These are phyloP conservation scores for Phenganax stokvisi DNA, from an alignment of 92 coral and sea anemone genomes.

Conservation along the genomic window DNA sequence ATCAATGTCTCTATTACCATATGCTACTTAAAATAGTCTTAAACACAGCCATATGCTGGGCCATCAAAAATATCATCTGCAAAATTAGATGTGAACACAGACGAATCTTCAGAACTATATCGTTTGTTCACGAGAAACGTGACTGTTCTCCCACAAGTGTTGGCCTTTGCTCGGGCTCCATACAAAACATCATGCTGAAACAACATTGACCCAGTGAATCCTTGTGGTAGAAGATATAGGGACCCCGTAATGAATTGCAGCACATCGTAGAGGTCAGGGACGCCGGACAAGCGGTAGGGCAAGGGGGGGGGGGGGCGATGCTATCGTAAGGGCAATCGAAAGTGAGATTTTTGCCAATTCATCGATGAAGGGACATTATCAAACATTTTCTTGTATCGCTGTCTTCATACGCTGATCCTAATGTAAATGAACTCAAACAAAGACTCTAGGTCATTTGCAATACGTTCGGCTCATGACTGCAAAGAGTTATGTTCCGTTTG, in stretches of 20 bases:
- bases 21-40: not conserved
- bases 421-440: too few relatives aligned
- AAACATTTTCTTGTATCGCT: too few relatives aligned
- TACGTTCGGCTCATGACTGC: too few relatives aligned
- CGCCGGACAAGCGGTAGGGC: too few relatives aligned
- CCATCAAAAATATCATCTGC: conserved; percentile 51
- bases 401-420: too few relatives aligned
- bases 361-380: too few relatives aligned
- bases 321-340: too few relatives aligned
- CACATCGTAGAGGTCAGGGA: conserved; percentile 41
- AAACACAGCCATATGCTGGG: conserved; percentile 44
- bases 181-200: conserved; percentile 8
- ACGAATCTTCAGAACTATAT: conserved; percentile 28
- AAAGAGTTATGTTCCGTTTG: too few relatives aligned
- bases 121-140: conserved; percentile 38
- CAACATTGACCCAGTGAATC: conserved; percentile 3
- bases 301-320: too few relatives aligned
- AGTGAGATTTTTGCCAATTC: too few relatives aligned
- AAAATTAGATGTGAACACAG: conserved; percentile 36
- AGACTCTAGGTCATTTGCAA: too few relatives aligned
- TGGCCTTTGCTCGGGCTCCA: conserved; percentile 49
- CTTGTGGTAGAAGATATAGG: conserved; percentile 23
- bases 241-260: conserved; percentile 44
- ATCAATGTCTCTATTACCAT: too few relatives aligned
- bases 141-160: conserved; percentile 41